These are phyloP conservation scores for Cyanoderma ruficeps DNA, from an alignment of 2,113 vertebrate genomes.

Conservation along the genomic window DNA sequence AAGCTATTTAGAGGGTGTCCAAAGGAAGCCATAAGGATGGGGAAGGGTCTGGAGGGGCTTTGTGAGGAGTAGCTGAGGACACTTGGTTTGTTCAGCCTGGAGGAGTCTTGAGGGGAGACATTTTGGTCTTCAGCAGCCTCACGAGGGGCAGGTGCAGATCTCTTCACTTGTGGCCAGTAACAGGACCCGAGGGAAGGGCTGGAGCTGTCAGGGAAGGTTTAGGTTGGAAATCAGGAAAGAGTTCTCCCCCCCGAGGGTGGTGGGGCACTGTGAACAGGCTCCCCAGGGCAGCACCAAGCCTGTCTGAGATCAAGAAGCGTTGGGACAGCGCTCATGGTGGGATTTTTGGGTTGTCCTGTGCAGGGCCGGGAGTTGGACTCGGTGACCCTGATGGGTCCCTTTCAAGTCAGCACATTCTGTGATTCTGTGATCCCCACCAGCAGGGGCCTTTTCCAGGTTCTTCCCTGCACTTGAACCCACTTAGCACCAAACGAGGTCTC, in stretches of 20 bases:
- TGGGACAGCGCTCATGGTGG: not conserved
- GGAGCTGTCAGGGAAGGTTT: not conserved
- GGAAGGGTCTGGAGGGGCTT: too few relatives aligned
- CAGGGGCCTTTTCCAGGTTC: accelerated
- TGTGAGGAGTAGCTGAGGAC: too few relatives aligned
- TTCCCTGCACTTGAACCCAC: not conserved
- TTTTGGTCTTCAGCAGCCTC: too few relatives aligned
- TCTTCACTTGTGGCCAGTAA: not conserved
- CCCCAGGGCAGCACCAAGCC: not conserved
- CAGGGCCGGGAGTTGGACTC: not conserved
- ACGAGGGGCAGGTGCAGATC: not conserved
- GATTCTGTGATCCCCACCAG: not conserved
- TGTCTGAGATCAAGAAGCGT: not conserved
- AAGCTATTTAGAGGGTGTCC: not conserved
- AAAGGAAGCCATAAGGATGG: not conserved
- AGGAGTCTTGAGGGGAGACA: too few relatives aligned
- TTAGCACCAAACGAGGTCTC: not conserved
- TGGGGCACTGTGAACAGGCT: not conserved
- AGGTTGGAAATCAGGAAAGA: too few relatives aligned
- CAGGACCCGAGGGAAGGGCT: accelerated
- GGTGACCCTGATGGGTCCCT: not conserved
- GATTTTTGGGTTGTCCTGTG: not conserved
- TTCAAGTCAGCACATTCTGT: too few relatives aligned
- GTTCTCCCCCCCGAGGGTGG: not conserved
- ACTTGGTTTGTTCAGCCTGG: too few relatives aligned